Conservation (phyloP, 1,140 invertebrate species). For the Zaprionus africanus region DNA sequence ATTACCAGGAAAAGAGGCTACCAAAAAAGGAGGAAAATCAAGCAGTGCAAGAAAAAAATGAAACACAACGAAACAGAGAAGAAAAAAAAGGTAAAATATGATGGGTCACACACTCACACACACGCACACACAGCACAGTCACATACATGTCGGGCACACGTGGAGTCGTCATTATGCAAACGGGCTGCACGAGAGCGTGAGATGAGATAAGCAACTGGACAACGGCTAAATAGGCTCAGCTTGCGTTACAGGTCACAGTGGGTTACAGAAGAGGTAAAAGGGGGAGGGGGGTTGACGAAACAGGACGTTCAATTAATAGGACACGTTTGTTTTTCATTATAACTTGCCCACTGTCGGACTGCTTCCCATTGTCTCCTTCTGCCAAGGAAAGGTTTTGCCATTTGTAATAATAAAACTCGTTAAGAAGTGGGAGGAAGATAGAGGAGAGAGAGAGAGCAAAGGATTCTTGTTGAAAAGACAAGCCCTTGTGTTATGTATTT, state of each 20-base stretch:
- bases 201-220: constrained; percentile 7
- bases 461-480: no score
- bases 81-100: constrained; percentile 6
- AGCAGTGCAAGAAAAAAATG: constrained; percentile 1
- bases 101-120: neutral
- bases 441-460: no score
- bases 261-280: no score
- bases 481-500: no score
- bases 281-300: no score
- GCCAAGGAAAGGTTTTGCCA: neutral
- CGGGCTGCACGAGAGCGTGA: constrained; percentile 7
- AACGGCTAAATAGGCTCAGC: constrained; percentile 12
- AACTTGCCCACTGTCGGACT: constrained; percentile 25
- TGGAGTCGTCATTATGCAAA: constrained; percentile 35
- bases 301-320: constrained; percentile 41
- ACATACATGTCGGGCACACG: constrained; percentile 27
- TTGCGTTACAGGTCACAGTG: neutral
- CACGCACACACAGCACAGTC: neutral
- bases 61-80: constrained; percentile 8
- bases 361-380: neutral
- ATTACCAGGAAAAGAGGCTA: constrained; percentile 66
- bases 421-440: no score
- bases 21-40: constrained; percentile 17
- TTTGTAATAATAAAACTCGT: constrained; percentile 6
- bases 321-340: constrained; percentile 33